Base-by-base conservation (phyloP, 1,140 invertebrate genomes). In the Archivesica marissinica region DNA sequence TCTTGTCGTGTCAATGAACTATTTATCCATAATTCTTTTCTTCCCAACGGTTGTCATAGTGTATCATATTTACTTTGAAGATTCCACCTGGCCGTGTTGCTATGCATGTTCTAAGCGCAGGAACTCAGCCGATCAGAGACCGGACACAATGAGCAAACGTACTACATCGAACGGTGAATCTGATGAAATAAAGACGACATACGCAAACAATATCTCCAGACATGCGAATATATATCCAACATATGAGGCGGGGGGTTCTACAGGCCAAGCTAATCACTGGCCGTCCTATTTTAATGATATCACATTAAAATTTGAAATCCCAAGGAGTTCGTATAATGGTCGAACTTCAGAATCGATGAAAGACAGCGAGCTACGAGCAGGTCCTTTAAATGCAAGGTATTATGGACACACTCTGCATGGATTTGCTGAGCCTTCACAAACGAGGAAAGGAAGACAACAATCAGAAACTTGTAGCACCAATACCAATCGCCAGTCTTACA, bases 21-120 rank as follows among this genome's bases (percentile, higher is more conserved):
- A 89, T 56, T 15, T 92, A 1, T 90, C 90, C 15, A 86, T 90
- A 35, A 86, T 91, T 25, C 33, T 87, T n/a, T 91, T 88, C 59
- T 90, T 91, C 70, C 91, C 91, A n/a, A 83, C 86, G 17, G 87
- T 90, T 64, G 83, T 92, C 11, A 77, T 91, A 35, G 50, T 90
- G 33, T 87, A 92, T 52, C 89, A 90, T 74, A 30, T 81, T 0
- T 74, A 89, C 30, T 84, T 81, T 28, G 83, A 87, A 59, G 39
- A 74, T 20, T 59, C 38, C 23, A 59, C 54, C 1, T 84, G 74
- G 74, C 87, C 87, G 0, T 88, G 87, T 52, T 30, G 35, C 25
- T 38, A 59, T 41, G 35, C 41, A 1, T 79, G 1, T 64, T 23
- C 2, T 4, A 64, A 64, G 25, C 1, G 59, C 9, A 4, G 17